These are phyloP conservation scores for Tolypeutes matacus DNA, from an alignment of 2,797 vertebrate species.

Conservation along the genomic window DNA sequence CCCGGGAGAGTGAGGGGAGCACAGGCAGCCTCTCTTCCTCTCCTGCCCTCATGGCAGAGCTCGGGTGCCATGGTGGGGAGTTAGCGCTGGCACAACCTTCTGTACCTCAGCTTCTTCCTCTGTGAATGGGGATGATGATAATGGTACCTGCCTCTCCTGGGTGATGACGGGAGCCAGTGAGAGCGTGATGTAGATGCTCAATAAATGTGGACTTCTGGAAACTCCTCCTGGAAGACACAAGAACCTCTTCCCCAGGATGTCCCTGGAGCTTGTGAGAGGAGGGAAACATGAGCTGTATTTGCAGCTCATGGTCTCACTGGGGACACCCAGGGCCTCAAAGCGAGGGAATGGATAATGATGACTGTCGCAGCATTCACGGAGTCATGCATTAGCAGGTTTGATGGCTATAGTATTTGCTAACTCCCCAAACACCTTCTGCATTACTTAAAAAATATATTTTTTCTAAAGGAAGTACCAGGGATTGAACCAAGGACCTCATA, in stretches of 20 bases:
- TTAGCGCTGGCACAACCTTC: not conserved
- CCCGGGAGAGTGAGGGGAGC: not conserved
- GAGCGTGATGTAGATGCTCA: not conserved
- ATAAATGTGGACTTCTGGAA: not conserved
- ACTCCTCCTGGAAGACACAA: not conserved
- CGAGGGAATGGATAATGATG: not conserved
- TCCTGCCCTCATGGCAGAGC: not conserved
- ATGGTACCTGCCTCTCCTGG: not conserved
- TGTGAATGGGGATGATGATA: not conserved
- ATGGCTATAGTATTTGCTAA: not conserved
- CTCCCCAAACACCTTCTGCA: not conserved
- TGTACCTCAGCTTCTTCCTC: not conserved
- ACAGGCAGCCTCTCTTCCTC: rapidly evolving
- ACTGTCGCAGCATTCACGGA: no score
- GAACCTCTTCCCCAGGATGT: not conserved
- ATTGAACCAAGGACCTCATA: no score
- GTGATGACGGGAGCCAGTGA: not conserved
- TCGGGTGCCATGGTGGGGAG: not conserved
- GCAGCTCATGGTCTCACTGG: not conserved
- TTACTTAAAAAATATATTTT: no score
- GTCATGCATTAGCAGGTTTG: not conserved
- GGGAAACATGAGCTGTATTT: not conserved
- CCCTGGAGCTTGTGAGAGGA: not conserved
- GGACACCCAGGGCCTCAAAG: not conserved
- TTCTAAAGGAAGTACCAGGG: no score